Evolutionary conservation across 2,888 invertebrate species (phyloP).

Genomic region (Cantharis rustica): DNA sequence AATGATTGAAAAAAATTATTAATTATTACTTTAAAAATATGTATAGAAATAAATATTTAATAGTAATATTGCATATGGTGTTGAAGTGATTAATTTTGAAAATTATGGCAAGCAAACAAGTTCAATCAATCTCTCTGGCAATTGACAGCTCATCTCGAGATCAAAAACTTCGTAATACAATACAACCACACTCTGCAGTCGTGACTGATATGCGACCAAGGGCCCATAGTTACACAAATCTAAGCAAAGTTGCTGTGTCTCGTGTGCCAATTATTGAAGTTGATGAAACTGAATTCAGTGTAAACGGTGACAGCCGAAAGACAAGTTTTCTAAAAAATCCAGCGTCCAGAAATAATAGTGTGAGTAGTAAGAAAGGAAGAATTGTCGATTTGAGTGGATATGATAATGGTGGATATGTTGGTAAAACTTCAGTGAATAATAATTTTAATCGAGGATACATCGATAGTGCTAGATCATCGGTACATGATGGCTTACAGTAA

Average conservation of each 20-base stretch:
- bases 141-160: slow-evolving; percentile 22
- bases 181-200: slow-evolving; percentile 16
- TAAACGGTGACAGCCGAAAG: not conserved
- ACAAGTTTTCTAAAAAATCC: slow-evolving; percentile 12
- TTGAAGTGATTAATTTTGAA: not conserved
- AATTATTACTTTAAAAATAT: not conserved
- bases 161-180: slow-evolving; percentile 20
- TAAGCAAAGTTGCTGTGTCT: not conserved
- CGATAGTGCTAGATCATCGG: slow-evolving; percentile 21
- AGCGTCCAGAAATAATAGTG: not conserved
- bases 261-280: slow-evolving; percentile 28
- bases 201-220: slow-evolving; percentile 32
- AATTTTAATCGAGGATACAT: slow-evolving; percentile 12
- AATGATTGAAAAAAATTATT: not conserved
- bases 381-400: slow-evolving; percentile 2
- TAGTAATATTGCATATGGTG: not conserved
- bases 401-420: slow-evolving; percentile 12
- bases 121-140: not conserved
- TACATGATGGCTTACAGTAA: slow-evolving; percentile 41
- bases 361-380: not conserved
- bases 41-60: not conserved
- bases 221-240: slow-evolving; percentile 31
- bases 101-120: not conserved
- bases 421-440: not conserved
- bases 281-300: slow-evolving; percentile 12